Evolutionary conservation across 2,888 invertebrate genomes (phyloP).

Genomic region (Chymomyza procnemis): DNA sequence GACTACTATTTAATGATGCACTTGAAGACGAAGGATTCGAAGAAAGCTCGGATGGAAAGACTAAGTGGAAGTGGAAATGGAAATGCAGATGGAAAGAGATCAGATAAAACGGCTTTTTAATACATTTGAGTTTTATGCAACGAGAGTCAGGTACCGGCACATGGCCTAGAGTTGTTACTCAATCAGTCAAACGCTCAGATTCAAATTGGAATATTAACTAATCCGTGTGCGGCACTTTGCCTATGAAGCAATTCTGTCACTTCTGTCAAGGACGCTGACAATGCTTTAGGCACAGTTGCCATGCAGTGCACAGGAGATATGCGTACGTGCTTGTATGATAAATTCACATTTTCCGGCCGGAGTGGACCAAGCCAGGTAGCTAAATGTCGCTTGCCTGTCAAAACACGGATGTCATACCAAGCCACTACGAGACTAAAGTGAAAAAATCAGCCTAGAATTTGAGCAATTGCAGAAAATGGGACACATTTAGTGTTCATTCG

Average conservation of each 20-base stretch:
- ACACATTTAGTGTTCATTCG: background rate
- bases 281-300: conserved; percentile 24
- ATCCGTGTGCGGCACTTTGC: conserved; percentile 47
- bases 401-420: background rate
- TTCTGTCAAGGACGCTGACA: conserved; percentile 35
- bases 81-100: too few relatives aligned
- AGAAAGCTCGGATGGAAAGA: too few relatives aligned
- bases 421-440: conserved; percentile 35
- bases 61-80: too few relatives aligned
- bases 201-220: conserved; percentile 62
- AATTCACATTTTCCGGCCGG: conserved; percentile 68
- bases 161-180: conserved; percentile 14
- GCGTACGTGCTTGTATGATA: conserved; percentile 70
- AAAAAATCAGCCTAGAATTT: background rate
- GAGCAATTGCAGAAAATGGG: background rate
- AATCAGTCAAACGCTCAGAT: conserved; percentile 37
- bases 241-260: conserved; percentile 52
- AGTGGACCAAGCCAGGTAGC: conserved; percentile 22
- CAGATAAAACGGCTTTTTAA: too few relatives aligned
- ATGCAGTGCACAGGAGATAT: conserved; percentile 49
- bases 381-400: too few relatives aligned
- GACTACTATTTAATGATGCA: too few relatives aligned
- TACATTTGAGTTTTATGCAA: too few relatives aligned
- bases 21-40: too few relatives aligned
- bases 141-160: too few relatives aligned